Evolutionary conservation across 2,888 invertebrate species (phyloP), one percentile per base, ranked within the genome.

Genomic region (Drosophila recens): DNA sequence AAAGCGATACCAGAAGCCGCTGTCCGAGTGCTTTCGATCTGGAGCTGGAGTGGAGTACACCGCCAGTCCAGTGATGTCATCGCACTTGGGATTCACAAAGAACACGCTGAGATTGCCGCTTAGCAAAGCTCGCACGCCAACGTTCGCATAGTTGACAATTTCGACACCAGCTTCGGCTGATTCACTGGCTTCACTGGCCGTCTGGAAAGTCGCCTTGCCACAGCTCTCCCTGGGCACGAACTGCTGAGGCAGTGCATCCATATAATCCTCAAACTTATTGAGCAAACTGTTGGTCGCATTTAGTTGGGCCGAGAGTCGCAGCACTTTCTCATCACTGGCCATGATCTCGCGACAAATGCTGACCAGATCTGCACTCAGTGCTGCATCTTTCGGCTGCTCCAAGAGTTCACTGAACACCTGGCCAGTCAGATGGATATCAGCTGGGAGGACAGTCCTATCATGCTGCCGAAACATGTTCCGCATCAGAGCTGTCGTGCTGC

Each of bases 271-370:
- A 15, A 95, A 92, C 0, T 94, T 93, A 74, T 94, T 94, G 54
- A 96, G 90, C 67, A 95, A 93, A 0, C 93, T 92, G 86, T 95
- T 95, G 3, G 95, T 95, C 8, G 95, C 94, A 92, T 96, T 95
- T 48, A 95, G 92, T 9, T 93, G 63, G 0, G 90, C 93, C 73
- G 93, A 91, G 9, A 90, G 70, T 0, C 90, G 88, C 30, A 92
- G 65, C 1, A 91, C 79, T 0, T 76, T 68, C 9, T 70, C 89
- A 80, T 94, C 93, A 1, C 93, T 90, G 42, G 93, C 88, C 94
- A 94, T 94, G 36, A 95, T 91, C 80, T 94, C 94, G 75, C 95
- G 93, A 34, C 90, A 91, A 40, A 92, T 89, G 53, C 89, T 82
- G 30, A 92, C 61, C 59, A 92, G 63, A 59, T 91, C 87, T 3